These are phyloP conservation scores for Regulus satrapa DNA, from an alignment of 2,113 vertebrate genomes.

Conservation along the genomic window DNA sequence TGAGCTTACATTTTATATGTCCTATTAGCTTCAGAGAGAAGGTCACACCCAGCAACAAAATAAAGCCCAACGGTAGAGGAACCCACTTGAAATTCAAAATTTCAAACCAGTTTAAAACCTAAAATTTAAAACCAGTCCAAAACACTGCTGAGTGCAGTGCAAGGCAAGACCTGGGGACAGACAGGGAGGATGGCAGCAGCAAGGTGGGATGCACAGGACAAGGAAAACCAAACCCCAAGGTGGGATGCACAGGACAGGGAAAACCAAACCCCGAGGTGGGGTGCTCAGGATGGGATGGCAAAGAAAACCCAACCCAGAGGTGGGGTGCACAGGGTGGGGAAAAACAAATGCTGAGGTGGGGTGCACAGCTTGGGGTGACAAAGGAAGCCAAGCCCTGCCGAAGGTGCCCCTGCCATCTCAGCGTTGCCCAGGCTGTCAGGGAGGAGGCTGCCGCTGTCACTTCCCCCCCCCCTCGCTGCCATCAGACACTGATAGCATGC, in stretches of 20 bases:
- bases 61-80: background rate
- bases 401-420: background rate
- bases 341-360: too few relatives aligned
- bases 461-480: background rate
- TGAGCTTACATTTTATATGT: background rate
- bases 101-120: too few relatives aligned
- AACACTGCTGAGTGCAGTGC: accelerated
- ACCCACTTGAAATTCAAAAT: too few relatives aligned
- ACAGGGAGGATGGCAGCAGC: background rate
- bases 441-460: slow-evolving; percentile 11
- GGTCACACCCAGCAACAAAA: background rate
- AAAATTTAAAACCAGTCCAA: too few relatives aligned
- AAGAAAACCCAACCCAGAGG: too few relatives aligned
- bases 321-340: too few relatives aligned
- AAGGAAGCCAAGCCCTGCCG: too few relatives aligned
- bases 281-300: too few relatives aligned
- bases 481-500: slow-evolving; percentile 29
- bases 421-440: background rate
- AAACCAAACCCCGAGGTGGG: accelerated
- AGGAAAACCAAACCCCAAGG: too few relatives aligned
- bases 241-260: accelerated
- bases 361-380: too few relatives aligned
- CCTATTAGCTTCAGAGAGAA: background rate
- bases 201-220: background rate
- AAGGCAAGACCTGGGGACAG: background rate